Evolutionary conservation across 2,888 invertebrate genomes (phyloP).

Genomic region (Falcaria lacertinaria): DNA sequence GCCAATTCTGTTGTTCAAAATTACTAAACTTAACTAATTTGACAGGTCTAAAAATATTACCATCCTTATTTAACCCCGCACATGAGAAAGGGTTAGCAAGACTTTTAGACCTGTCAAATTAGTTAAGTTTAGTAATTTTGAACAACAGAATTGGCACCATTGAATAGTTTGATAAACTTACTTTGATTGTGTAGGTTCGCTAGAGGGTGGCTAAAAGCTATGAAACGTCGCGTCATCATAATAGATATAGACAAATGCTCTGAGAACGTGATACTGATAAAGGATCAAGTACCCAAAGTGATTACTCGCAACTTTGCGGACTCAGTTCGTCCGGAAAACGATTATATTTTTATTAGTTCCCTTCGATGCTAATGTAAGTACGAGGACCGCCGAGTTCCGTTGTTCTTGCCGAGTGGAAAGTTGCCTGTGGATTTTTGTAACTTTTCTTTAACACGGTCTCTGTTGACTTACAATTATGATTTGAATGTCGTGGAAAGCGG

Average conservation of each 20-base stretch:
- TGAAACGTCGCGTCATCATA: too few relatives aligned
- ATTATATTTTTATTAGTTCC: slow-evolving; percentile 31
- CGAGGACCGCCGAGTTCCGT: slow-evolving; percentile 12
- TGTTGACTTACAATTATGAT: neutral
- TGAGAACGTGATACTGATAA: neutral
- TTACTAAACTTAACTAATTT: too few relatives aligned
- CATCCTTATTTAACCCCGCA: too few relatives aligned
- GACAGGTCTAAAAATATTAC: too few relatives aligned
- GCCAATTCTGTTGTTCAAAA: too few relatives aligned
- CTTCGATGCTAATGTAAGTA: slow-evolving; percentile 10
- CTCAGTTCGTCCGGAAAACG: slow-evolving; percentile 24
- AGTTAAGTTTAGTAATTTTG: too few relatives aligned
- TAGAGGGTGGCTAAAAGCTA: too few relatives aligned
- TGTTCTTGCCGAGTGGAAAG: slow-evolving; percentile 9
- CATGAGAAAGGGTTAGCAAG: too few relatives aligned
- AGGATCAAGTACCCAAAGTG: slow-evolving; percentile 1
- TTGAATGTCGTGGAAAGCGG: neutral
- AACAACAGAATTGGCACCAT: too few relatives aligned
- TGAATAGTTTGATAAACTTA: too few relatives aligned
- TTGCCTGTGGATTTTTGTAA: slow-evolving; percentile 1
- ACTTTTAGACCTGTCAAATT: too few relatives aligned
- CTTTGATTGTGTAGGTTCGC: too few relatives aligned
- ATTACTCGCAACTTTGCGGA: slow-evolving; percentile 6
- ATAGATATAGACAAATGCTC: neutral
- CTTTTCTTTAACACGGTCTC: neutral